Conservation (phyloP, 1,140 invertebrate species). For the Akabosia matsudoensis region DNA sequence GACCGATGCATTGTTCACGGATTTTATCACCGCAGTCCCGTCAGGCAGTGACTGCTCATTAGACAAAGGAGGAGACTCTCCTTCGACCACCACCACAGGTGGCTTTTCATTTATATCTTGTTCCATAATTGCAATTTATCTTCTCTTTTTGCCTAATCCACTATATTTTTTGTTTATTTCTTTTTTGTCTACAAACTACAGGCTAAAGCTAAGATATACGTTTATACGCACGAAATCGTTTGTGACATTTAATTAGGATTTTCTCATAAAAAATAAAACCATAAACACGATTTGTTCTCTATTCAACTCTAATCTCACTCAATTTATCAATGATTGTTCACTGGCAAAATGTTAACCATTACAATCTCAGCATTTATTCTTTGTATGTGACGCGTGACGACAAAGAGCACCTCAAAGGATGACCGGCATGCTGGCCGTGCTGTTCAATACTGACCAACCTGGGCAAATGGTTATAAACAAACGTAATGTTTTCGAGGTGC, state of each 20-base stretch:
- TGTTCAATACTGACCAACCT: conserved; percentile 16
- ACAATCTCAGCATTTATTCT: too few species aligned
- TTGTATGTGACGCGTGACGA: not conserved
- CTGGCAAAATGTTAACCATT: too few species aligned
- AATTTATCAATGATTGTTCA: too few species aligned
- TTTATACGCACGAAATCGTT: too few species aligned
- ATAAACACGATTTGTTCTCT: too few species aligned
- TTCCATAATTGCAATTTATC: conserved; percentile 11
- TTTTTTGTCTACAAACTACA: not conserved
- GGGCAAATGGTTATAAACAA: not conserved
- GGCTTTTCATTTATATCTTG: not conserved
- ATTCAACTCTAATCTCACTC: too few species aligned
- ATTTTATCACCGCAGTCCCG: not conserved
- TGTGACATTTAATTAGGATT: too few species aligned
- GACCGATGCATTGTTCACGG: not conserved
- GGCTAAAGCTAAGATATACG: not conserved
- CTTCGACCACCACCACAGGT: not conserved
- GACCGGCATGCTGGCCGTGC: conserved; percentile 6
- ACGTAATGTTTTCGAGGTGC: not conserved
- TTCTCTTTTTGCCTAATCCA: not conserved
- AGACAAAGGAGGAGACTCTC: not conserved
- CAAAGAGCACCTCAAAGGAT: not conserved
- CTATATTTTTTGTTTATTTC: not conserved
- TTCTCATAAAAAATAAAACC: too few species aligned
- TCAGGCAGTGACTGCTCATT: not conserved